A percentile compares a stretch with the other conserved stretches of the same genome.
Conservation (phyloP, 92 coral and sea anemone species). For the Nematostella vectensis region DNA sequence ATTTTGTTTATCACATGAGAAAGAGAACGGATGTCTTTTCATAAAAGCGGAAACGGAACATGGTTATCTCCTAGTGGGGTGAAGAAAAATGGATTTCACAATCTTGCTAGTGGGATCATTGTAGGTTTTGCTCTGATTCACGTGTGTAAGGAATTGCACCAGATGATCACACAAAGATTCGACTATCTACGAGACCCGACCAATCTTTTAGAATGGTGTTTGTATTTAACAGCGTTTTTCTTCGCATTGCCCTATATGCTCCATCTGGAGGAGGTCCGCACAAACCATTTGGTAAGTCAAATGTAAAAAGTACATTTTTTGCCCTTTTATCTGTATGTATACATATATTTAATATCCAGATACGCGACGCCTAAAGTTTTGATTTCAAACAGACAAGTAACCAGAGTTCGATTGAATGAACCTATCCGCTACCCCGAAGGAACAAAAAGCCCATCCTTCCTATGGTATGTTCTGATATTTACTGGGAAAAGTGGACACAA, state of each 20-base stretch:
- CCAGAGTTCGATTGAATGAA: too few relatives aligned
- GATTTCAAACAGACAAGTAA: too few relatives aligned
- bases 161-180: slow-evolving; percentile 29
- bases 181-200: slow-evolving; percentile 46
- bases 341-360: too few relatives aligned
- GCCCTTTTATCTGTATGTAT: too few relatives aligned
- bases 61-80: not conserved
- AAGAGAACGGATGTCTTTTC: slow-evolving; percentile 6
- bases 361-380: too few relatives aligned
- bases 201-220: slow-evolving; percentile 76
- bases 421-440: too few relatives aligned
- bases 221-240: slow-evolving; percentile 45
- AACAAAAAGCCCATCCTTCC: too few relatives aligned
- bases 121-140: slow-evolving; percentile 29
- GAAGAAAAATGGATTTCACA: not conserved
- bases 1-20: slow-evolving; percentile 40
- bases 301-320: too few relatives aligned
- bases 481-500: too few relatives aligned
- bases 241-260: slow-evolving; percentile 51
- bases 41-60: not conserved
- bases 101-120: slow-evolving; percentile 11
- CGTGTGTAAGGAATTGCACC: slow-evolving; percentile 57
- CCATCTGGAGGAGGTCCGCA: not conserved
- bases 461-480: too few relatives aligned
- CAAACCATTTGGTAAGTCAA: too few relatives aligned